phyloP scores from a whole-genome alignment of 64 coral and sea anemone species.

The Stylophora pistillata region DNA sequence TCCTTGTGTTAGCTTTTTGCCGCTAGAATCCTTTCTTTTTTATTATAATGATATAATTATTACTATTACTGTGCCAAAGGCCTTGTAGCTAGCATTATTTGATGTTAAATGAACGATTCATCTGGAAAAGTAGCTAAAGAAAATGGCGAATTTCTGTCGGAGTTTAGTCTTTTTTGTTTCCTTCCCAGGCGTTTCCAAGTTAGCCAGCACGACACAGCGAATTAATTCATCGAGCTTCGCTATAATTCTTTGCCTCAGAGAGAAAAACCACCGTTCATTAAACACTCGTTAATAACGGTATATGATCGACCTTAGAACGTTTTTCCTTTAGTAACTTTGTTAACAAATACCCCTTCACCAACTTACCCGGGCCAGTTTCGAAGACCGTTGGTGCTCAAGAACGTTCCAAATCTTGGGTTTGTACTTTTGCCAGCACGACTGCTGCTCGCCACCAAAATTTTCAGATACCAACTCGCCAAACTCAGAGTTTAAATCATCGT shows the following conservation, averaged over 20 bases:
- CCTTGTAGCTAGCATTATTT: background rate
- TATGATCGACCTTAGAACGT: background rate
- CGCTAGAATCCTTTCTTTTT: background rate
- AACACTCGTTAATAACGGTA: slow-evolving; percentile 33
- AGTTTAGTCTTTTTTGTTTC: background rate
- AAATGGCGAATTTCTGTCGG: background rate
- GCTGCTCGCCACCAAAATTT: slow-evolving; percentile 33
- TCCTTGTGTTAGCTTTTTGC: background rate
- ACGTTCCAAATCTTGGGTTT: slow-evolving; percentile 86
- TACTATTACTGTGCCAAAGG: background rate
- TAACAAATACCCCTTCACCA: background rate
- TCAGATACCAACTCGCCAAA: slow-evolving; percentile 15
- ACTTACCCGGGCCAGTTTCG: slow-evolving; percentile 82
- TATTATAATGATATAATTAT: background rate
- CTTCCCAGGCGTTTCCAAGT: background rate
- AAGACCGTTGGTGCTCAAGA: slow-evolving; percentile 92
- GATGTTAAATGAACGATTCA: background rate
- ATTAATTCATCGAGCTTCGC: slow-evolving; percentile 2
- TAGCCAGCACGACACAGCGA: background rate
- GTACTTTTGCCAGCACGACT: slow-evolving; percentile 83
- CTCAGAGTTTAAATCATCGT: slow-evolving; percentile 54
- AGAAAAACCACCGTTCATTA: background rate
- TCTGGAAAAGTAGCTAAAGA: background rate
- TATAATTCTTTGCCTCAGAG: background rate
- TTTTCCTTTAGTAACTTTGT: background rate